phyloP scores from a whole-genome alignment of 2,797 vertebrate genomes.

The Sebastiscus tertius region DNA sequence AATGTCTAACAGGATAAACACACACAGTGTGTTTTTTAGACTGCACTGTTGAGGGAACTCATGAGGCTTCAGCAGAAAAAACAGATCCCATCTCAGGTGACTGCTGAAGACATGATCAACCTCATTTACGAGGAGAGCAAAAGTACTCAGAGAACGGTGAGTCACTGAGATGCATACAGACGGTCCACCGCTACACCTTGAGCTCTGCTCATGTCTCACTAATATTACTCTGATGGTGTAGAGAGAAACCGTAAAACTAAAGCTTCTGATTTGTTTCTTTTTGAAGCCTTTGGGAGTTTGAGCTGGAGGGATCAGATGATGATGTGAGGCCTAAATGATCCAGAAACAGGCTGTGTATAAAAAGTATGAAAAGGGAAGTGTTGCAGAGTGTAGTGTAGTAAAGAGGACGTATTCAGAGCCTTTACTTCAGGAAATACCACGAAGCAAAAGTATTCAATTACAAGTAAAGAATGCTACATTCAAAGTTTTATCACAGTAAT shows the following conservation, averaged over 20 bases:
- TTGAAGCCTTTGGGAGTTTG: conserved; percentile 23
- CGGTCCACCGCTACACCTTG: not conserved
- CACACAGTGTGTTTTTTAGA: not conserved
- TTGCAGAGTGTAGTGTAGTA: too few species aligned
- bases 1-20: too few species aligned
- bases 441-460: too few species aligned
- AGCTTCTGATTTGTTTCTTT: not conserved
- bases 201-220: not conserved
- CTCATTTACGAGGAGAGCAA: not conserved
- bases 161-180: conserved; percentile 1
- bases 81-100: not conserved
- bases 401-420: too few species aligned
- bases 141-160: not conserved
- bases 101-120: conserved; percentile 8
- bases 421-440: too few species aligned
- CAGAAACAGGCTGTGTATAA: too few species aligned
- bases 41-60: not conserved
- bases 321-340: not conserved
- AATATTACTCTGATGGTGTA: not conserved
- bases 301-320: not conserved
- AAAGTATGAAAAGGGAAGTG: too few species aligned
- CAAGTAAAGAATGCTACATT: too few species aligned
- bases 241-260: not conserved
- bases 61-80: conserved; percentile 10
- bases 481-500: too few species aligned